These are phyloP conservation scores for Lophura nycthemera DNA, from an alignment of 2,113 vertebrate species.

Conservation along the genomic window DNA sequence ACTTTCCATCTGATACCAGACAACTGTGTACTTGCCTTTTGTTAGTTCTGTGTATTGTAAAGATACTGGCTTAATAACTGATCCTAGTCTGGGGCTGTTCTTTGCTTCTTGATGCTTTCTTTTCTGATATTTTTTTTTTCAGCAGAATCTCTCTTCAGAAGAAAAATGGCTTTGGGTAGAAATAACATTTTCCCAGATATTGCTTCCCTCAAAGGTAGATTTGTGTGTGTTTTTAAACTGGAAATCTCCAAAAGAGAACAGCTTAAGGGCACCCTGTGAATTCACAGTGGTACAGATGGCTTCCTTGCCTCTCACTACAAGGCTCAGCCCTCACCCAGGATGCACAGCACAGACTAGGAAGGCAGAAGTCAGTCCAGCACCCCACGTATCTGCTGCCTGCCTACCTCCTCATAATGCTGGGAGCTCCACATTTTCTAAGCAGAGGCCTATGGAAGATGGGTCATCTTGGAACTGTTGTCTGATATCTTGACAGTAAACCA, in stretches of 20 bases:
- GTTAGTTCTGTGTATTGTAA: no score
- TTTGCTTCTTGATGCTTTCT: neutral
- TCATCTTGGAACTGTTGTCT: neutral
- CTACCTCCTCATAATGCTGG: neutral
- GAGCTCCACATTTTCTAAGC: neutral
- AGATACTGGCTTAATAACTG: neutral
- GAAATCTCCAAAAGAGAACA: neutral
- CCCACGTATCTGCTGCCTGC: neutral
- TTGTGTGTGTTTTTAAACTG: neutral
- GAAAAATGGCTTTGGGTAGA: neutral
- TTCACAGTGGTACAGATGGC: neutral
- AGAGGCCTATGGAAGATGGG: neutral
- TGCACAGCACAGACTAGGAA: neutral
- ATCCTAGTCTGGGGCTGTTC: neutral
- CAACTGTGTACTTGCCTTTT: neutral
- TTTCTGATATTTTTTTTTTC: neutral
- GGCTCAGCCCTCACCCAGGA: no score
- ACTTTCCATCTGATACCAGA: neutral
- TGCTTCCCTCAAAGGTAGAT: neutral
- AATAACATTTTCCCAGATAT: neutral
- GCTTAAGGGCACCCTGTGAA: neutral
- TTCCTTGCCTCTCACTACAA: neutral
- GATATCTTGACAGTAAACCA: neutral
- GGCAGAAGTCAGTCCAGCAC: neutral
- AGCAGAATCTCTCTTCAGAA: neutral